phyloP scores from a whole-genome alignment of 2,797 vertebrate species.

The Sebastes nivosus region DNA sequence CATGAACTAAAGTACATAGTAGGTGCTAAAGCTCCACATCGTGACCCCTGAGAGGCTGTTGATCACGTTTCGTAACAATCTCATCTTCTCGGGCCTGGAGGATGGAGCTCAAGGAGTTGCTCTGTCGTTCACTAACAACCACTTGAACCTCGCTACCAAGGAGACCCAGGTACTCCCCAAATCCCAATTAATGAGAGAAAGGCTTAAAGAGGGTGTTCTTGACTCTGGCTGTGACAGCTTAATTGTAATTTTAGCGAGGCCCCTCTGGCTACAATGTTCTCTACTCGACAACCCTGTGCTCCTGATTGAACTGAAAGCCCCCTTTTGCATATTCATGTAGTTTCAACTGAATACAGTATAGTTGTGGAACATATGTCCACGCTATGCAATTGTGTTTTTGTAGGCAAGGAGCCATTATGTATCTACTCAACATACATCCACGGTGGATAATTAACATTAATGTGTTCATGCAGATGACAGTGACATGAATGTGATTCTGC shows the following conservation, averaged over 20 bases:
- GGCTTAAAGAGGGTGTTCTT: constrained; percentile 83
- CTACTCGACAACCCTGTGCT: constrained; percentile 74
- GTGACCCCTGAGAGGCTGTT: constrained; percentile 81
- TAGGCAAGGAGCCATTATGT: background rate
- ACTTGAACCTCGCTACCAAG: constrained; percentile 83
- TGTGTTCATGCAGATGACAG: background rate
- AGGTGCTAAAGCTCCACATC: constrained; percentile 60
- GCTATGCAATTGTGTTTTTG: constrained; percentile 6
- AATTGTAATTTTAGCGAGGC: constrained; percentile 83
- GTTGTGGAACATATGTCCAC: constrained; percentile 42
- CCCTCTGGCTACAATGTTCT: constrained; percentile 81
- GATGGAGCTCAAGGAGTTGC: constrained; percentile 74
- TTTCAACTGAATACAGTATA: constrained; percentile 41
- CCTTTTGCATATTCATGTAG: constrained; percentile 76
- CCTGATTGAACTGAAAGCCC: constrained; percentile 73
- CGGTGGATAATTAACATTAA: constrained; percentile 9
- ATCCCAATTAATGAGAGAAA: constrained; percentile 86
- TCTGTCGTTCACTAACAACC: constrained; percentile 82
- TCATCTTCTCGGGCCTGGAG: constrained; percentile 73
- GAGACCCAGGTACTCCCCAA: constrained; percentile 83
- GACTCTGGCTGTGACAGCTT: constrained; percentile 83
- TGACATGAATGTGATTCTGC: background rate
- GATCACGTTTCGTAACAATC: constrained; percentile 84
- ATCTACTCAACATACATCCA: constrained; percentile 14
- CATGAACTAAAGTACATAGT: constrained; percentile 54